Conservation (phyloP, 1,140 invertebrate genomes). For the Parapsyche elsis region DNA sequence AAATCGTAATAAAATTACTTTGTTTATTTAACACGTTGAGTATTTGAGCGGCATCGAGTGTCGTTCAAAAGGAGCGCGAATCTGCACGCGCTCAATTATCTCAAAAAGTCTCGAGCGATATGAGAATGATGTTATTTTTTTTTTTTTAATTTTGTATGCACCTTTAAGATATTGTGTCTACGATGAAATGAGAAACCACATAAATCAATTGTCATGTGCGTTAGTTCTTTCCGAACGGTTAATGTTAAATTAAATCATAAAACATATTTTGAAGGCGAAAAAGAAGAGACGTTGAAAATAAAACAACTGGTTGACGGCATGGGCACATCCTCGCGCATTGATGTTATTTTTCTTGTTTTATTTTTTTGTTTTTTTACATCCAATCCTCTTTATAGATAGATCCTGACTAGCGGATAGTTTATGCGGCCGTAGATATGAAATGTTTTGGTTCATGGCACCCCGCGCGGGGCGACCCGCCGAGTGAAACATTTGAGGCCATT, state of each 20-base stretch:
- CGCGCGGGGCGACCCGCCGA: constrained; percentile 49
- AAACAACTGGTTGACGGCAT: constrained; percentile 22
- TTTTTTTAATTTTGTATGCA: background rate
- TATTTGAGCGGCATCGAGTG: too few species aligned
- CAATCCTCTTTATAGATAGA: constrained; percentile 45
- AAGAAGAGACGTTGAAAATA: constrained; percentile 30
- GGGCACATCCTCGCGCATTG: constrained; percentile 41
- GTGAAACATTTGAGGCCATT: constrained; percentile 51
- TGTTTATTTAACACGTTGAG: constrained; percentile 5
- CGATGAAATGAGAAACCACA: constrained; percentile 16
- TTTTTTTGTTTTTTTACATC: constrained; percentile 42
- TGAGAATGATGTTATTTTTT: too few species aligned
- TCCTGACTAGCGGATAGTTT: constrained; percentile 53
- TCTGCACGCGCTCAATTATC: too few species aligned
- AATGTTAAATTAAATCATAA: constrained; percentile 46
- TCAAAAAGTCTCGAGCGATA: too few species aligned
- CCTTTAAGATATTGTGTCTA: background rate
- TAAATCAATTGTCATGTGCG: constrained; percentile 21
- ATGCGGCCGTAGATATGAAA: constrained; percentile 50
- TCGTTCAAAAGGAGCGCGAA: too few species aligned
- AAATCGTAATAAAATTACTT: constrained; percentile 23
- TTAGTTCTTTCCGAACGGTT: constrained; percentile 13
- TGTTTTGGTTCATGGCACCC: constrained; percentile 49
- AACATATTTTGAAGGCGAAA: constrained; percentile 40
- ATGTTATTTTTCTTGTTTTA: constrained; percentile 46